phyloP scores from a whole-genome alignment of 2,113 vertebrate genomes.

The Melierax canorus region DNA sequence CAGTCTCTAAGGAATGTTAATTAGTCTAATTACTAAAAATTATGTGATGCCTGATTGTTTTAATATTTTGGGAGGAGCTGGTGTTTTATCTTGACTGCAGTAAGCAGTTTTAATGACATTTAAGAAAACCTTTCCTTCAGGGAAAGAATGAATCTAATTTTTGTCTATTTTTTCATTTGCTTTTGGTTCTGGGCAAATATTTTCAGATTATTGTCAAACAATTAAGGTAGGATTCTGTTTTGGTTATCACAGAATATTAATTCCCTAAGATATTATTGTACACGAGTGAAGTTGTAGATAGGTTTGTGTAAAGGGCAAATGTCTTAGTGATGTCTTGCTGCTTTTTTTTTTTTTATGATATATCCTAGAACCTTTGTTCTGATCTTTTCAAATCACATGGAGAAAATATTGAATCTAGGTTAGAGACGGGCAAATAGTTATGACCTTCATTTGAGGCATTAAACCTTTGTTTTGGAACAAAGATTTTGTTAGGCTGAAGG shows the following conservation, averaged over 20 bases:
- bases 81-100: conserved; percentile 33
- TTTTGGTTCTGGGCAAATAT: conserved; percentile 1
- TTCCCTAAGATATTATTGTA: conserved; percentile 28
- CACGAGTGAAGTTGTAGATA: conserved; percentile 1
- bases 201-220: conserved; percentile 34
- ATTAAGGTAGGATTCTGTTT: conserved; percentile 40
- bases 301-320: conserved; percentile 44
- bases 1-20: conserved; percentile 58
- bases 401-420: conserved; percentile 43
- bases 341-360: neutral
- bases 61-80: conserved; percentile 64
- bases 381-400: conserved; percentile 46
- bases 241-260: conserved; percentile 31
- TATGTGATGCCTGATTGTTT: conserved; percentile 59
- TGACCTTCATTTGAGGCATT: conserved; percentile 58
- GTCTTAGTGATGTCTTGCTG: neutral
- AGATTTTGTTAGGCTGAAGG: conserved; percentile 6
- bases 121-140: neutral
- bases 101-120: conserved; percentile 42
- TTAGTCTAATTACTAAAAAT: conserved; percentile 69
- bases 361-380: conserved; percentile 38
- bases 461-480: conserved; percentile 23
- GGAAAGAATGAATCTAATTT: conserved; percentile 10
- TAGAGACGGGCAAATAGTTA: conserved; percentile 51
- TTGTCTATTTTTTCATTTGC: conserved; percentile 21